These are phyloP conservation scores for Metacarcinus magister DNA, from an alignment of 2,888 invertebrate species.

Conservation along the genomic window DNA sequence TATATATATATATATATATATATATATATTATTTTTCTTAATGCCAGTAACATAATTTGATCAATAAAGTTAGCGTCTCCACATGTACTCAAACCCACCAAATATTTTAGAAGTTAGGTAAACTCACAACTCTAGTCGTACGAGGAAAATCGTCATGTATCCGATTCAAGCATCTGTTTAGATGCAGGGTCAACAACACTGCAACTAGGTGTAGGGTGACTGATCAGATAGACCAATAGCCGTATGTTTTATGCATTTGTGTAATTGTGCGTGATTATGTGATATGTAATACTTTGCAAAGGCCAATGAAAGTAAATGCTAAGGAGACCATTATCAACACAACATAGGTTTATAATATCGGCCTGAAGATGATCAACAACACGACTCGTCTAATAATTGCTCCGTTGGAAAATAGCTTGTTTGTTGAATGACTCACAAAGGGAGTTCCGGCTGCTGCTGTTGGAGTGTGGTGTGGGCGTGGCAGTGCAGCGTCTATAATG, in stretches of 20 bases:
- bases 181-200: background rate
- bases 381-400: background rate
- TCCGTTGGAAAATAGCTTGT: background rate
- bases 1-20: too few species aligned
- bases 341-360: too few species aligned
- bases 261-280: background rate
- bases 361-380: background rate
- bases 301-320: too few species aligned
- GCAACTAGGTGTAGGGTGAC: background rate
- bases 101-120: background rate
- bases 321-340: too few species aligned
- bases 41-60: background rate
- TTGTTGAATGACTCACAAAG: background rate
- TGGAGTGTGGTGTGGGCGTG: background rate
- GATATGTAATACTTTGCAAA: too few species aligned
- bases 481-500: background rate
- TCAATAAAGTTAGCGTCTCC: background rate
- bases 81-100: constrained; percentile 18
- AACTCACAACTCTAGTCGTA: background rate
- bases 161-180: background rate
- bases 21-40: too few species aligned
- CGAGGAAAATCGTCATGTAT: background rate
- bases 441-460: background rate
- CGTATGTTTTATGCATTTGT: background rate
- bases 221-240: background rate